Evolutionary conservation across 2,797 vertebrate genomes (phyloP), one percentile per base, ranked within the genome.

Genomic region (Monodelphis domestica): DNA sequence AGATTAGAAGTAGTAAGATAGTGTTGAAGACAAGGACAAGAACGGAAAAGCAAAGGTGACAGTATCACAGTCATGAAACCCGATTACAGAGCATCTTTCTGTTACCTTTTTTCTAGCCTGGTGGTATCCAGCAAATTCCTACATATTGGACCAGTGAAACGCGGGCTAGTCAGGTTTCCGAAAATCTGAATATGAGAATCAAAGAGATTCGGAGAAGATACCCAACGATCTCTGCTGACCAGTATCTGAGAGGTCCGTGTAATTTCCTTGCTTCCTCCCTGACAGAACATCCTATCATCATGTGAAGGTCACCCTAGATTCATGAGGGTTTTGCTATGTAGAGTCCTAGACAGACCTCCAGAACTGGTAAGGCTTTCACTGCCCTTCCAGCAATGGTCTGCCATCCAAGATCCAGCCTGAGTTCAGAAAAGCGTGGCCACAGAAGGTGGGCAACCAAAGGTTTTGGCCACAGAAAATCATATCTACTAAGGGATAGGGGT

Each of bases 161-260:
- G n/a, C 98, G 98, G 93, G 96, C 98, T 94, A 98, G 97, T 45
- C 97, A 97, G 89, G 87, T 96, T 91, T 97, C 97, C 4, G 95
- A 95, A 24, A 94, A 89, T 12, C 97, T 98, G 53, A 97, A 92
- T 90, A 90, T 87, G 90, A 95, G 95, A 92, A 97, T 98, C 90
- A 98, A 98, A 91, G 97, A 98, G 91, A 97, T 98, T 54, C 95
- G 97, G 94, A 97, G 90, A 28, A 97, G 94, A 90, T 98, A 98
- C 96, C 98, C 98, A 87, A 93, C 87, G 53, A 98, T 97, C 98
- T 96, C 89, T 45, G 94, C 95, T 12, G 98, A 98, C 87, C 97
- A 45, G 93, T 97, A 96, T 94, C 96, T 98, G 95, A 98, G 97
- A 98, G 98, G 98, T 98, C 97, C 0, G 91, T 96, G 12, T 52